A percentile compares a stretch with the other conserved stretches of the same genome.
Conservation (phyloP, 2,113 vertebrate genomes). For the Chloroceryle aenea region DNA sequence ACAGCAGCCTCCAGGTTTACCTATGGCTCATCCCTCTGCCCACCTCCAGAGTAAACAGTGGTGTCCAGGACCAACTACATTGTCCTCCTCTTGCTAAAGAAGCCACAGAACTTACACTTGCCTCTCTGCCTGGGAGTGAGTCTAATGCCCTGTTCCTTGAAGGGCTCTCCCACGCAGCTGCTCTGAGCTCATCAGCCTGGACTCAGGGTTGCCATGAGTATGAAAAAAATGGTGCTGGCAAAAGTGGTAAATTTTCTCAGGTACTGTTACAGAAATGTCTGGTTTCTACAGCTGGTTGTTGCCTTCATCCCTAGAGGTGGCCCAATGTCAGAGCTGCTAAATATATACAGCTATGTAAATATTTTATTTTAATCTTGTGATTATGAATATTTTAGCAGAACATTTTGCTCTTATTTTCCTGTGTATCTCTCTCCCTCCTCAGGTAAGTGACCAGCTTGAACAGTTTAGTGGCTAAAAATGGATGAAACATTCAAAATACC, state of each 20-base stretch:
- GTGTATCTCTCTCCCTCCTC: background rate
- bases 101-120: background rate
- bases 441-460: conserved; percentile 47
- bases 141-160: background rate
- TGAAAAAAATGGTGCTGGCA: background rate
- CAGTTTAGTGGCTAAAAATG: conserved; percentile 41
- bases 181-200: background rate
- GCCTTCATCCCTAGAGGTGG: background rate
- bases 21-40: background rate
- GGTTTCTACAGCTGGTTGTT: background rate
- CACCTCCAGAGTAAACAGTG: background rate
- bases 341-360: conserved; percentile 46
- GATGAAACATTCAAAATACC: conserved; percentile 36
- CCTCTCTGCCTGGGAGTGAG: background rate
- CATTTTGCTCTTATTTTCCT: conserved; percentile 59
- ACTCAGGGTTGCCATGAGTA: background rate
- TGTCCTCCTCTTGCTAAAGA: background rate
- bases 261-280: background rate
- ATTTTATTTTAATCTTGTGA: conserved; percentile 55
- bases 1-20: background rate
- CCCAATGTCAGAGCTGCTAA: conserved; percentile 26
- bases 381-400: conserved; percentile 67
- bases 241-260: background rate
- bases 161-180: background rate
- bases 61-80: background rate